These are phyloP conservation scores for Porites cylindrica DNA, from an alignment of 92 coral and sea anemone genomes.

Conservation along the genomic window DNA sequence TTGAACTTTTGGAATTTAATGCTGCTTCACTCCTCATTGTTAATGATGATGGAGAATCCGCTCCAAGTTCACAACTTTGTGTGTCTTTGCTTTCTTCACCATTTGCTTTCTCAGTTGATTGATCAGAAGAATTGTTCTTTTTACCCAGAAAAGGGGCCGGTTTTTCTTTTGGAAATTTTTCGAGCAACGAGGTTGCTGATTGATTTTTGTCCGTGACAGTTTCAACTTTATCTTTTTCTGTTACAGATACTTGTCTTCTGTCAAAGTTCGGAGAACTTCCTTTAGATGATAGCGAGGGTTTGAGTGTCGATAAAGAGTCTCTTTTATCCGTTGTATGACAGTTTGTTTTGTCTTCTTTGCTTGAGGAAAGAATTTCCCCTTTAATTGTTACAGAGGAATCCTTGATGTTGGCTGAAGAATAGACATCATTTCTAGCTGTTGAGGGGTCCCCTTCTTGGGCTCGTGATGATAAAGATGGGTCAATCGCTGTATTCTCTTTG, in stretches of 20 bases:
- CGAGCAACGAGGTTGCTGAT: background rate
- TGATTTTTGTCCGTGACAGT: background rate
- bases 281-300: background rate
- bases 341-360: background rate
- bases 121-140: background rate
- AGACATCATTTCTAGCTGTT: background rate
- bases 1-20: background rate
- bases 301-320: background rate
- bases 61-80: background rate
- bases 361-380: background rate
- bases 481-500: background rate
- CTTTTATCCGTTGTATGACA: background rate
- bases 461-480: background rate
- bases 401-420: background rate
- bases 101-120: background rate
- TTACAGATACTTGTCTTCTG: background rate
- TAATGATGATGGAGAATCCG: background rate
- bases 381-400: background rate
- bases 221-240: background rate
- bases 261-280: background rate
- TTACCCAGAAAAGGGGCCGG: background rate
- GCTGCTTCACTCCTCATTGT: background rate
- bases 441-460: background rate
- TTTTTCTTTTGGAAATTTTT: background rate
- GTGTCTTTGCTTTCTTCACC: background rate